phyloP scores from a whole-genome alignment of 2,797 vertebrate species.

The Margarornis squamiger region DNA sequence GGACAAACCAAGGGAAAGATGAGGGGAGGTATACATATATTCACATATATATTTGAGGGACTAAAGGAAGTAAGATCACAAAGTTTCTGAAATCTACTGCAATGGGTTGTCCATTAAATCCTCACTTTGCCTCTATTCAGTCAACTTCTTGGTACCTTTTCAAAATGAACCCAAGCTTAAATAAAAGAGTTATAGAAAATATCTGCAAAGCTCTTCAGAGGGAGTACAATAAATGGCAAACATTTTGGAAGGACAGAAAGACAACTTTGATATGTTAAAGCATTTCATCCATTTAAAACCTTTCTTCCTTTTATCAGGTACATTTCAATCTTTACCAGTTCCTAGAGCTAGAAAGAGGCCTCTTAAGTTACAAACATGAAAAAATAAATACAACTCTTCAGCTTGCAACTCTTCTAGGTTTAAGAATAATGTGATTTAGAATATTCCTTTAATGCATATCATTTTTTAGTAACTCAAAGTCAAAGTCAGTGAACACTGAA shows the following conservation, averaged over 20 bases:
- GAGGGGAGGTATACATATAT: neutral
- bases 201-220: neutral
- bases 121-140: neutral
- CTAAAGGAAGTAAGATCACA: neutral
- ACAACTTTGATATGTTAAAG: neutral
- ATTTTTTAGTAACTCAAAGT: neutral
- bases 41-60: neutral
- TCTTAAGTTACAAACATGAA: conserved; percentile 25
- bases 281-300: conserved; percentile 3
- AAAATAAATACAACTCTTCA: conserved; percentile 20
- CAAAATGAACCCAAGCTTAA: neutral
- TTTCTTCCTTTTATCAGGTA: conserved; percentile 21
- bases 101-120: neutral
- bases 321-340: conserved; percentile 6
- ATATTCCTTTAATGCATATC: neutral
- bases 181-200: neutral
- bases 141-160: neutral
- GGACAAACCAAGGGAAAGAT: neutral
- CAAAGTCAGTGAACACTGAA: neutral
- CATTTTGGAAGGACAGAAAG: neutral
- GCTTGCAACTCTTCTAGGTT: neutral
- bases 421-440: conserved; percentile 14
- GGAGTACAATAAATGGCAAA: neutral
- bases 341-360: neutral
- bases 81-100: neutral